These are phyloP conservation scores for Glyptemys insculpta DNA, from an alignment of 2,797 vertebrate species.

Conservation along the genomic window DNA sequence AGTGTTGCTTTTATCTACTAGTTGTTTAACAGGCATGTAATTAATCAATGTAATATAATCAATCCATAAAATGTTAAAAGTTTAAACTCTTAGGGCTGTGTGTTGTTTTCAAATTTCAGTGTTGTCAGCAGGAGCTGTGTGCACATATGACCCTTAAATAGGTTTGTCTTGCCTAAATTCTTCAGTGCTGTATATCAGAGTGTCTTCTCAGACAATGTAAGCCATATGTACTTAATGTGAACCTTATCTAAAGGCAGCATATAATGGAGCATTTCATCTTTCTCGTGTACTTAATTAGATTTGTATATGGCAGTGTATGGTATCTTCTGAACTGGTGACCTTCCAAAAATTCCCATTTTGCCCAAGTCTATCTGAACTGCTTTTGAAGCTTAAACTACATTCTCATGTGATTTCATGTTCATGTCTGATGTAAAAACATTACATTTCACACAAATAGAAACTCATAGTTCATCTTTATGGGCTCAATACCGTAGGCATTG, in stretches of 20 bases:
- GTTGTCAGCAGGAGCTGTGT: background rate
- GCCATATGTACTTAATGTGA: background rate
- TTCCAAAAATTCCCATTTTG: background rate
- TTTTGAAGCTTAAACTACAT: background rate
- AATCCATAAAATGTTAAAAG: background rate
- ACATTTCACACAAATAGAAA: background rate
- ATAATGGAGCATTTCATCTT: background rate
- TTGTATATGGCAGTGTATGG: background rate
- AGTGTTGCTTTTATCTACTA: background rate
- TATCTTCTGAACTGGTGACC: background rate
- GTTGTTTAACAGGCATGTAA: background rate
- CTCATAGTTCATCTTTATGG: background rate
- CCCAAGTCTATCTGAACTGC: background rate
- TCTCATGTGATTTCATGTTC: constrained; percentile 1
- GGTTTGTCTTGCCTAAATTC: background rate
- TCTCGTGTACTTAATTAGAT: background rate
- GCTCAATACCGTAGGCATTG: background rate
- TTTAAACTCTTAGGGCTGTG: background rate
- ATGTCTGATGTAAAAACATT: background rate
- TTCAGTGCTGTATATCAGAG: background rate
- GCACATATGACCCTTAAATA: background rate
- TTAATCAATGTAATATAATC: constrained; percentile 18
- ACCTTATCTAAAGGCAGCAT: background rate
- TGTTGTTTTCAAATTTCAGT: background rate
- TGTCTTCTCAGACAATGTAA: constrained; percentile 4